A percentile compares a stretch with the other conserved stretches of the same genome.
Conservation (phyloP, 2,888 invertebrate genomes). For the Nineta flava region DNA sequence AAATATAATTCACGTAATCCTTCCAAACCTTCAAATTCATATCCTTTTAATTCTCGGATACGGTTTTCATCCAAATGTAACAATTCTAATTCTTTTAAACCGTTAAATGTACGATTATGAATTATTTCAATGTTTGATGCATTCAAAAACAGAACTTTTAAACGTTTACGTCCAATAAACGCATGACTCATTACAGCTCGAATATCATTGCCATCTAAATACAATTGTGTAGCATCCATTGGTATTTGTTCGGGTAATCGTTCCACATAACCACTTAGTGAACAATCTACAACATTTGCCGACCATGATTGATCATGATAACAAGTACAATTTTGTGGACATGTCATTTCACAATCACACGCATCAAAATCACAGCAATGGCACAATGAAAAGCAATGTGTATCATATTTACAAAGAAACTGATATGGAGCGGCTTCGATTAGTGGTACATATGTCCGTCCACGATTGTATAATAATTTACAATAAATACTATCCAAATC, state of each 20-base stretch:
- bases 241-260: conserved; percentile 68
- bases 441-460: conserved; percentile 54
- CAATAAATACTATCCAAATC: conserved; percentile 73
- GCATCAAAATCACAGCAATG: conserved; percentile 85
- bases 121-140: conserved; percentile 61
- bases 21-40: conserved; percentile 66
- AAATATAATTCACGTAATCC: conserved; percentile 54
- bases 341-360: conserved; percentile 86
- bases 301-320: conserved; percentile 80
- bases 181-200: conserved; percentile 62
- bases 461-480: conserved; percentile 61
- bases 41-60: conserved; percentile 51
- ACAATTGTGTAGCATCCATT: conserved; percentile 80
- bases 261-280: conserved; percentile 48
- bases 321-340: conserved; percentile 74
- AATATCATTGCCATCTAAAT: conserved; percentile 71
- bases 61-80: conserved; percentile 62
- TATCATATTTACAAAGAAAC: conserved; percentile 70
- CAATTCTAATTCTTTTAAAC: conserved; percentile 58
- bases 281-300: conserved; percentile 74
- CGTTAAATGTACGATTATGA: conserved; percentile 71
- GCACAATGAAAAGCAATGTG: conserved; percentile 73
- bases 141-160: conserved; percentile 61
- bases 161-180: conserved; percentile 68
- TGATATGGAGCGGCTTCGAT: conserved; percentile 67